These are phyloP conservation scores for Stenichneumon culpator DNA, from an alignment of 2,888 invertebrate species.

Conservation along the genomic window DNA sequence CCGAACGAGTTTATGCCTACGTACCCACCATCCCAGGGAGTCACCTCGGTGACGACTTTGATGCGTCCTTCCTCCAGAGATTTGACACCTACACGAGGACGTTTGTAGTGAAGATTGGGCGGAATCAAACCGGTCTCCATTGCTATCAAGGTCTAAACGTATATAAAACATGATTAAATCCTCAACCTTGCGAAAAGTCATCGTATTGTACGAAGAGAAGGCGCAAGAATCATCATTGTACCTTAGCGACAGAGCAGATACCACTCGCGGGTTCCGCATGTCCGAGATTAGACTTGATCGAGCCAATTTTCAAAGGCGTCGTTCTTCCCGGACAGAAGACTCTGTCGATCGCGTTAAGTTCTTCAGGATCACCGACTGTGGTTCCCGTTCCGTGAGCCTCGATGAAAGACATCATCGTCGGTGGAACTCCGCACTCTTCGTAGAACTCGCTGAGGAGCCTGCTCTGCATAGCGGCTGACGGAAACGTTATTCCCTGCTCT, in stretches of 20 bases:
- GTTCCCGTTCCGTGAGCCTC: constrained; percentile 93
- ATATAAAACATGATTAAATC: constrained; percentile 12
- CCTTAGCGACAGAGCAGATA: constrained; percentile 93
- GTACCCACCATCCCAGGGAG: constrained; percentile 89
- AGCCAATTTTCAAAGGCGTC: constrained; percentile 93
- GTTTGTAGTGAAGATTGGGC: constrained; percentile 93
- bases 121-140: constrained; percentile 93
- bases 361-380: constrained; percentile 96
- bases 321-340: constrained; percentile 92
- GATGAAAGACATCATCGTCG: constrained; percentile 87
- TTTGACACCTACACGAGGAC: constrained; percentile 88
- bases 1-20: constrained; percentile 97
- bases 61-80: constrained; percentile 88
- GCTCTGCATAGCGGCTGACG: constrained; percentile 80
- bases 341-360: constrained; percentile 93
- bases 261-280: constrained; percentile 96
- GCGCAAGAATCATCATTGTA: constrained; percentile 75
- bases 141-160: constrained; percentile 88
- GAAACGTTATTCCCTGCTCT: constrained; percentile 83
- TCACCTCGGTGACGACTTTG: constrained; percentile 91
- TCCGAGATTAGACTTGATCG: constrained; percentile 97
- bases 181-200: not conserved
- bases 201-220: not conserved
- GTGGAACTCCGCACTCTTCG: constrained; percentile 87
- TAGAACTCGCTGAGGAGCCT: constrained; percentile 87